Conservation (phyloP, 2,113 vertebrate genomes). For the Hystrix cristata region DNA sequence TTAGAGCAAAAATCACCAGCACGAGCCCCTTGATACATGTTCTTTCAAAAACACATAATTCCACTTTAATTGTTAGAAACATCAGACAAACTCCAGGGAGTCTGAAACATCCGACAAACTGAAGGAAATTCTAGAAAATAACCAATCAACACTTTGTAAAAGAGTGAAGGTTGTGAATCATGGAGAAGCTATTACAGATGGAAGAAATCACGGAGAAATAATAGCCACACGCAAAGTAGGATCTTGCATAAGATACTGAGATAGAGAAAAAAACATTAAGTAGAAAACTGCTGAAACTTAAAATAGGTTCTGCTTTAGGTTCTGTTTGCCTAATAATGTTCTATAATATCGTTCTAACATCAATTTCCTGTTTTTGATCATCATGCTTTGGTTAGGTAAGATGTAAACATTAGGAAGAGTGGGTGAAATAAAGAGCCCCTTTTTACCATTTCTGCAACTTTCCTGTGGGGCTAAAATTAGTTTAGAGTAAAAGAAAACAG, state of each 20-base stretch:
- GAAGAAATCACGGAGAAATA: neutral
- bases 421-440: neutral
- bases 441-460: constrained; percentile 4
- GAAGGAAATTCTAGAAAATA: constrained; percentile 14
- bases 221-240: neutral
- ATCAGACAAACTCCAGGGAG: neutral
- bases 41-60: neutral
- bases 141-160: neutral
- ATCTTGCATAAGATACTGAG: constrained; percentile 38
- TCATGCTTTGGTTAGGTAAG: constrained; percentile 5
- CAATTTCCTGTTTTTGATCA: constrained; percentile 26
- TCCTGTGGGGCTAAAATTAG: constrained; percentile 43
- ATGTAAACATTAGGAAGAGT: constrained; percentile 20
- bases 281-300: neutral
- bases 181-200: constrained; percentile 8
- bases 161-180: neutral
- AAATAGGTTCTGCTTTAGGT: neutral
- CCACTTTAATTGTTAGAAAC: neutral
- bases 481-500: constrained; percentile 23
- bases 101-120: neutral
- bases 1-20: neutral
- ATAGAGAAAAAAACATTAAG: neutral
- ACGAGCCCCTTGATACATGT: neutral
- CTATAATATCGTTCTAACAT: neutral
- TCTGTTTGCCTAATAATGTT: neutral